Conservation (phyloP, 2,113 vertebrate species). For the Microtus oregoni region DNA sequence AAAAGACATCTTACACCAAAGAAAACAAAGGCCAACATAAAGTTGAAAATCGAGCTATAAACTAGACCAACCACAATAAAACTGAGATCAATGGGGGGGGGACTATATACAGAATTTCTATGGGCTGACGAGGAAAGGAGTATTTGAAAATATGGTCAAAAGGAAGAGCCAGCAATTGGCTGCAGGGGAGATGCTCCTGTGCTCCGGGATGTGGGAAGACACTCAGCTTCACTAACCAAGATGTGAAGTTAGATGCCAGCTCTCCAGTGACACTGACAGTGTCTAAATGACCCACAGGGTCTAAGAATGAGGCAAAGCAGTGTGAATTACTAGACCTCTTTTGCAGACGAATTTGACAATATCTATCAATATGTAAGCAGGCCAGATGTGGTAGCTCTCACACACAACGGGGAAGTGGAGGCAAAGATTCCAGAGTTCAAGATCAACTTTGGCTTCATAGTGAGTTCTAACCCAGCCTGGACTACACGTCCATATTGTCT, state of each 20-base stretch:
- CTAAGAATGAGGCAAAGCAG: neutral
- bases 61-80: neutral
- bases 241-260: neutral
- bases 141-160: constrained; percentile 40
- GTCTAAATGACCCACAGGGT: neutral
- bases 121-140: neutral
- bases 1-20: constrained; percentile 35
- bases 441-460: neutral
- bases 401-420: neutral
- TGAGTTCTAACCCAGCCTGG: neutral
- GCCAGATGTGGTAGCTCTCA: neutral
- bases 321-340: neutral
- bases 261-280: neutral
- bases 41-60: constrained; percentile 15
- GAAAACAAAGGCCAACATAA: constrained; percentile 43
- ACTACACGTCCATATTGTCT: neutral
- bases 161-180: neutral
- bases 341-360: neutral
- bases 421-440: neutral
- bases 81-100: neutral
- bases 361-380: neutral
- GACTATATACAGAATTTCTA: neutral
- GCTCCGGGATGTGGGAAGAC: neutral
- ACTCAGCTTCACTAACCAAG: constrained; percentile 1
- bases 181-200: neutral